phyloP scores from a whole-genome alignment of 2,797 vertebrate genomes.

The Hafferia zeledoni region DNA sequence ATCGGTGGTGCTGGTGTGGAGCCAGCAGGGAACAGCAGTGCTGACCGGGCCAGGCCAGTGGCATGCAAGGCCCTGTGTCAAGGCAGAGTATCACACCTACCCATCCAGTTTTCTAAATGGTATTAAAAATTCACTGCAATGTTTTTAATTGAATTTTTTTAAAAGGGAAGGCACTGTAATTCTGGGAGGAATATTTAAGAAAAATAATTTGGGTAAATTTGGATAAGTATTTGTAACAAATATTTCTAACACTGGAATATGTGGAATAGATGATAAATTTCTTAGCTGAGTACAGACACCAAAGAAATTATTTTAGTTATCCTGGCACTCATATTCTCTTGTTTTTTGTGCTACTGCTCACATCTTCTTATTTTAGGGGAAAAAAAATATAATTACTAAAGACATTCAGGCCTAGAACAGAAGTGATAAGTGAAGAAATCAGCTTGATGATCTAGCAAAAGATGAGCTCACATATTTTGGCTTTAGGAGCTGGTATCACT shows the following conservation, averaged over 20 bases:
- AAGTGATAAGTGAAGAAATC: neutral
- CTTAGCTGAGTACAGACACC: neutral
- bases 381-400: neutral
- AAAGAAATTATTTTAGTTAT: neutral
- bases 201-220: neutral
- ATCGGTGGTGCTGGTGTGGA: fast-evolving
- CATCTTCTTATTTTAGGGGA: neutral
- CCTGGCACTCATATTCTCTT: neutral
- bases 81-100: neutral
- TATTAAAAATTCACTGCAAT: neutral
- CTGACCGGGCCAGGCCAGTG: neutral
- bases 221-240: neutral
- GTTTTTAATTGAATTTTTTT: neutral
- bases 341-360: neutral
- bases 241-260: neutral
- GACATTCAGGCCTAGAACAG: neutral
- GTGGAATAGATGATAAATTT: neutral
- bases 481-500: neutral
- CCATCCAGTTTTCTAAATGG: neutral
- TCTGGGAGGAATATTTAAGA: neutral
- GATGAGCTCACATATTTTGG: neutral
- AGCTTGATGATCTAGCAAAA: neutral
- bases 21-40: neutral
- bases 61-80: fast-evolving
- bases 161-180: neutral